Evolutionary conservation across 2,113 vertebrate genomes (phyloP).

Genomic region (Myotis davidii): DNA sequence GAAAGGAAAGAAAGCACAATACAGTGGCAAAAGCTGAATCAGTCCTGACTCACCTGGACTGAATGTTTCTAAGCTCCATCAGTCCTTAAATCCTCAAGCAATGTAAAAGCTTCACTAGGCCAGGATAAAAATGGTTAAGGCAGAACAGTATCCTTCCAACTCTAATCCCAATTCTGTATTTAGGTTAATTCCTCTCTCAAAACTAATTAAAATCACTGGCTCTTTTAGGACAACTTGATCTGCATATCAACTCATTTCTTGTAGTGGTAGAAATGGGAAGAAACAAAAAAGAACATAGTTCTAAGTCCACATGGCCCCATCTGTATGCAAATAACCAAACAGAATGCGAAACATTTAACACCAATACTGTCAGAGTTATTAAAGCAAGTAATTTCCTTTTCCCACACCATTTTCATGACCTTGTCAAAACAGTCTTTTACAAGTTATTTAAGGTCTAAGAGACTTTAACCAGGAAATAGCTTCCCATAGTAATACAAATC

Average conservation of each 20-base stretch:
- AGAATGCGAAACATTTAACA: conserved; percentile 28
- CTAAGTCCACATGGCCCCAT: conserved; percentile 53
- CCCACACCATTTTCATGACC: conserved; percentile 38
- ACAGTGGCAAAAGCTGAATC: not conserved
- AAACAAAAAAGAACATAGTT: conserved; percentile 49
- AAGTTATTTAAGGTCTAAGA: conserved; percentile 46
- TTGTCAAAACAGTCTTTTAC: conserved; percentile 59
- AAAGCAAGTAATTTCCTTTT: conserved; percentile 67
- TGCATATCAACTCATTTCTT: conserved; percentile 60
- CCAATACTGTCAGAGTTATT: conserved; percentile 59
- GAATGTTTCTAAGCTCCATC: not conserved
- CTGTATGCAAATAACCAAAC: conserved; percentile 63
- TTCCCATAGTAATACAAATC: conserved; percentile 1
- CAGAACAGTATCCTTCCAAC: conserved; percentile 12
- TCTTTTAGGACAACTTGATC: conserved; percentile 60
- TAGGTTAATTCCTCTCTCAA: conserved; percentile 43
- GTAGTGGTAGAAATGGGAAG: not conserved
- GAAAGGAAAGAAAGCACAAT: not conserved
- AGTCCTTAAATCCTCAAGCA: not conserved
- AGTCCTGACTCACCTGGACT: not conserved
- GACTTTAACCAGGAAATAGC: conserved; percentile 45
- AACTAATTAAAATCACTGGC: conserved; percentile 67
- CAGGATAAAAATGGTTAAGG: conserved; percentile 13
- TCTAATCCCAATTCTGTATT: conserved; percentile 22
- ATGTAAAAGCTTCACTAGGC: not conserved